Base-by-base conservation (phyloP, 2,797 vertebrate genomes). In the Mus minutoides region DNA sequence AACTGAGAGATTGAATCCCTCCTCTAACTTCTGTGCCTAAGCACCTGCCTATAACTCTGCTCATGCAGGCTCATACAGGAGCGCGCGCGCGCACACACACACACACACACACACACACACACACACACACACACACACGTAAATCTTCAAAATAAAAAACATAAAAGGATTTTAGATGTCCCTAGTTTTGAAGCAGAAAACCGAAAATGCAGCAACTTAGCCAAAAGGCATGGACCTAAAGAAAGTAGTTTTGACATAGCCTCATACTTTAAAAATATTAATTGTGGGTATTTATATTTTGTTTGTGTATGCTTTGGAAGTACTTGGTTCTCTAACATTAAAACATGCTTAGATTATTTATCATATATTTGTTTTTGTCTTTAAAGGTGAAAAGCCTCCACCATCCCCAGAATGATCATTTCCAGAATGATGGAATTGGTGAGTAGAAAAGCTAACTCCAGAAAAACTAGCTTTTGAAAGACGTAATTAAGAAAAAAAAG, bases 361-460 rank as follows among this genome's bases (percentile, higher is more conserved):
- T 43, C 83, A 40, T 52, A 12, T 1, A 31, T 94, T 76, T 92
- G 16, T 80, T 67, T 96, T 98, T 97, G 98, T 88, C 97, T 96
- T 98, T 98, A 17, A 98, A 99, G 99, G 99, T 99, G 87, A 99
- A 99, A 97, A 98, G 97, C 97, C 99, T 99, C 97, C 99, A 99
- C 98, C 98, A 99, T 97, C 99, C 99, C 98, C 99, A 99, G 98
- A 98, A 98, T 24, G 99, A 99, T 90, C 99, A 99, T 98, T 99
- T 99, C 97, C 99, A 99, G 97, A 99, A 99, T 91, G 99, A 99
- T 98, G 99, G 99, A 98, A 99, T 99, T 98, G 99, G 99, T 99
- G 98, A 99, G 99, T 98, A 2, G 88, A 88, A 58, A 92, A 93
- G 88, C 96, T 87, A 79, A 26, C 46, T 40, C 49, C 73, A 83